Evolutionary conservation across 2,888 invertebrate genomes (phyloP).

Genomic region (Cyaniris semiargus): DNA sequence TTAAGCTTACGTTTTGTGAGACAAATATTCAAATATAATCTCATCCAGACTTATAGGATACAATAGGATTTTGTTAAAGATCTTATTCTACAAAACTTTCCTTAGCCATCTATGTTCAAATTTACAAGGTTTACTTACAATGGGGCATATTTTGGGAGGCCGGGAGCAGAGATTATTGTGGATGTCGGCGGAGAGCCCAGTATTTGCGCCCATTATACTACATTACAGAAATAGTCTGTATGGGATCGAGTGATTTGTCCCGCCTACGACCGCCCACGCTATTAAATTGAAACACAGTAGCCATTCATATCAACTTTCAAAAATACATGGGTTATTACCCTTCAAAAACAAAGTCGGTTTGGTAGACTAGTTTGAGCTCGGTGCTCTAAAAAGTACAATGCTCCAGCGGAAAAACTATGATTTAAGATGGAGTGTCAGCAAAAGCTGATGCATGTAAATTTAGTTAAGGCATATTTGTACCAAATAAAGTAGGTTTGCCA

Average conservation of each 20-base stretch:
- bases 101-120: too few species aligned
- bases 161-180: neutral
- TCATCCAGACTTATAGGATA: too few species aligned
- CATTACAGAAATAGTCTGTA: constrained; percentile 3
- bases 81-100: too few species aligned
- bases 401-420: too few species aligned
- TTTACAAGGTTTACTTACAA: neutral
- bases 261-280: constrained; percentile 1
- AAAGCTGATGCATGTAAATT: too few species aligned
- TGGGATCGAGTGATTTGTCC: neutral
- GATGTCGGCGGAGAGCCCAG: neutral
- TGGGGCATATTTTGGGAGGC: neutral
- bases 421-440: too few species aligned
- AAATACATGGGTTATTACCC: neutral
- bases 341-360: neutral
- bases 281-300: neutral
- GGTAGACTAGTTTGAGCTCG: too few species aligned
- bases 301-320: neutral
- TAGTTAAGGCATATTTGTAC: neutral
- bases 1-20: too few species aligned
- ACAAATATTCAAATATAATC: too few species aligned
- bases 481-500: neutral
- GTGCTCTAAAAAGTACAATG: too few species aligned
- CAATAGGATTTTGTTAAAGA: too few species aligned
- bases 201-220: neutral